These are phyloP conservation scores for Calyptommatus sinebrachiatus DNA, from an alignment of 2,113 vertebrate species.

Conservation along the genomic window DNA sequence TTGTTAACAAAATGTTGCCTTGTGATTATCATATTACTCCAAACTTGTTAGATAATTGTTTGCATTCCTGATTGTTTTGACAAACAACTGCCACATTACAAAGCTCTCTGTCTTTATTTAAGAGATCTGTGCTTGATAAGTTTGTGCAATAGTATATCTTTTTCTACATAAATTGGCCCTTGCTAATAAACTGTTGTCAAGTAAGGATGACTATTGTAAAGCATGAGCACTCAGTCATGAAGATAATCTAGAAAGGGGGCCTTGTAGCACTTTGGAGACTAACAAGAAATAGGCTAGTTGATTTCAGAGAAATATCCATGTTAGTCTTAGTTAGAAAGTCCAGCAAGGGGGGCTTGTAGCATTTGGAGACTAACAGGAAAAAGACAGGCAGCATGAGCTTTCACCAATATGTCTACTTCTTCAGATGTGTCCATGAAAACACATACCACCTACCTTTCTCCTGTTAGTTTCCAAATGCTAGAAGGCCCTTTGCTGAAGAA, in stretches of 20 bases:
- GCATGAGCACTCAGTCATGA: background rate
- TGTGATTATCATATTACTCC: slow-evolving; percentile 29
- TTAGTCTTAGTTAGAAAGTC: too few relatives aligned
- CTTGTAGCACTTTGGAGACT: too few relatives aligned
- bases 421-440: too few relatives aligned
- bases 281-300: too few relatives aligned
- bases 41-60: slow-evolving; percentile 35
- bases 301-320: too few relatives aligned
- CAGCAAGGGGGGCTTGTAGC: too few relatives aligned
- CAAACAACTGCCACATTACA: background rate
- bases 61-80: slow-evolving; percentile 25
- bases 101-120: background rate
- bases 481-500: too few relatives aligned
- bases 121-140: background rate
- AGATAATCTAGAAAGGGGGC: background rate
- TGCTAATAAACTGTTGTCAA: background rate
- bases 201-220: background rate
- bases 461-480: too few relatives aligned
- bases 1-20: slow-evolving; percentile 31
- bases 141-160: background rate
- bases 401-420: too few relatives aligned
- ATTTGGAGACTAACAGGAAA: too few relatives aligned
- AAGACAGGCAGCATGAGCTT: too few relatives aligned
- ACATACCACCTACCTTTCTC: too few relatives aligned
- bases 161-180: background rate